These are phyloP conservation scores for Eurystomus gularis DNA, from an alignment of 2,113 vertebrate genomes.

Conservation along the genomic window DNA sequence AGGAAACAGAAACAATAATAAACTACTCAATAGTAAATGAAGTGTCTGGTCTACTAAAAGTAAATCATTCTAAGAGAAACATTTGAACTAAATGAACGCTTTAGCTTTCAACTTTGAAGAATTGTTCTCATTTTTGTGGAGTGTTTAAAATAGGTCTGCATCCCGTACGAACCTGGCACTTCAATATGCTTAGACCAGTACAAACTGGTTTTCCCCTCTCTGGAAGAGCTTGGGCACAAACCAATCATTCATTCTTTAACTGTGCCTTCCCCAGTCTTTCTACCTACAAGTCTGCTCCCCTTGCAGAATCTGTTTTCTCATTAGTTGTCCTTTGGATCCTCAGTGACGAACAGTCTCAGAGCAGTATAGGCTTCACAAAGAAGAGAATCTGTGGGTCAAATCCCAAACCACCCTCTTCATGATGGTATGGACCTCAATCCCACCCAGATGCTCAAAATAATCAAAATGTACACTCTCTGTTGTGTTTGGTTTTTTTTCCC, in stretches of 20 bases:
- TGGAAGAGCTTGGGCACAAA: neutral
- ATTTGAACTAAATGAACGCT: neutral
- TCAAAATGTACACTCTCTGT: neutral
- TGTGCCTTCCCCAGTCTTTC: neutral
- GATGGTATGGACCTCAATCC: neutral
- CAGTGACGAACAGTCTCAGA: neutral
- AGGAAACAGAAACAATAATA: constrained; percentile 14
- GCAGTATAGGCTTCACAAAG: neutral
- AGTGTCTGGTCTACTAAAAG: neutral
- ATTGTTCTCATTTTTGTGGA: neutral
- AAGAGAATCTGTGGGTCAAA: neutral
- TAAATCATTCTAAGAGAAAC: constrained; percentile 31
- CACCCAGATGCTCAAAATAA: neutral
- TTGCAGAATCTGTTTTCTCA: neutral
- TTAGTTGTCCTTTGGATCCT: neutral
- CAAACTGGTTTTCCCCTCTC: neutral
- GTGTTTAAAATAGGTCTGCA: neutral
- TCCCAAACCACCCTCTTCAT: neutral
- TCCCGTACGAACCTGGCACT: constrained; percentile 9
- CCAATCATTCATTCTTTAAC: neutral
- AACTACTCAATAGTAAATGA: neutral
- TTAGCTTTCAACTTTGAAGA: constrained; percentile 36
- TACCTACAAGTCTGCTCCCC: neutral
- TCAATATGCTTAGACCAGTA: neutral
- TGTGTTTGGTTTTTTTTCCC: neutral